Conservation (phyloP, 1,140 invertebrate species). For the Drosophila watanabei region DNA sequence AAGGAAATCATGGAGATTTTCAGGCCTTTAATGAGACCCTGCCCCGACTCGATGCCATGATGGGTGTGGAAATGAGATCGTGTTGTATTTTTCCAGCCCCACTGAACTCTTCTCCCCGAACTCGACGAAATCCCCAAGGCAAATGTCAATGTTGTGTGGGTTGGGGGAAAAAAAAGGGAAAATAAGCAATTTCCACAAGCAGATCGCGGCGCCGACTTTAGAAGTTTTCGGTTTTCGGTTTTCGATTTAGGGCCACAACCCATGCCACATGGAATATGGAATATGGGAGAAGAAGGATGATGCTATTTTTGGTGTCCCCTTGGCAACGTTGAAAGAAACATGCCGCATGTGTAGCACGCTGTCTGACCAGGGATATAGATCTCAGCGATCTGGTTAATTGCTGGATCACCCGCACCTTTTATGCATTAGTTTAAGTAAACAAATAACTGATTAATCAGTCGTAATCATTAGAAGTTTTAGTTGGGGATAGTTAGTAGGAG, state of each 20-base stretch:
- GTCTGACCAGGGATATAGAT: slow-evolving; percentile 10
- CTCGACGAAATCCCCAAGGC: slow-evolving; percentile 58
- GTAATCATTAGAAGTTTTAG: not conserved
- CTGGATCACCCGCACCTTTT: slow-evolving; percentile 1
- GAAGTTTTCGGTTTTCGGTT: slow-evolving; percentile 38
- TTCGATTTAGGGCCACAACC: slow-evolving; percentile 13
- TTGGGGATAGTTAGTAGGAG: not conserved
- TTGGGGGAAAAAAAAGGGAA: slow-evolving; percentile 8
- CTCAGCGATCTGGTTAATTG: slow-evolving; percentile 26
- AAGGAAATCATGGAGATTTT: slow-evolving; percentile 69
- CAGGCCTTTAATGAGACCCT: slow-evolving; percentile 75
- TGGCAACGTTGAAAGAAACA: slow-evolving; percentile 41
- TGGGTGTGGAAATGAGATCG: slow-evolving; percentile 56
- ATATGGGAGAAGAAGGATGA: slow-evolving; percentile 32
- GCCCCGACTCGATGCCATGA: slow-evolving; percentile 9
- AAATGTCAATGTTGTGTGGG: slow-evolving; percentile 66
- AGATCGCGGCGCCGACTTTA: slow-evolving; percentile 21
- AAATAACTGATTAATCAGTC: slow-evolving; percentile 14
- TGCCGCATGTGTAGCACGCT: slow-evolving; percentile 34
- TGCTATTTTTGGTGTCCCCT: slow-evolving; percentile 23
- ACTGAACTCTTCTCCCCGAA: not conserved
- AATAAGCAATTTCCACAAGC: slow-evolving; percentile 10
- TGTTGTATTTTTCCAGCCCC: slow-evolving; percentile 62
- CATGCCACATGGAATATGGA: slow-evolving; percentile 20
- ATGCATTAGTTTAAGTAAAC: slow-evolving; percentile 13